Evolutionary conservation across 1,140 invertebrate species (phyloP).

Genomic region (Teleogryllus occipitalis): DNA sequence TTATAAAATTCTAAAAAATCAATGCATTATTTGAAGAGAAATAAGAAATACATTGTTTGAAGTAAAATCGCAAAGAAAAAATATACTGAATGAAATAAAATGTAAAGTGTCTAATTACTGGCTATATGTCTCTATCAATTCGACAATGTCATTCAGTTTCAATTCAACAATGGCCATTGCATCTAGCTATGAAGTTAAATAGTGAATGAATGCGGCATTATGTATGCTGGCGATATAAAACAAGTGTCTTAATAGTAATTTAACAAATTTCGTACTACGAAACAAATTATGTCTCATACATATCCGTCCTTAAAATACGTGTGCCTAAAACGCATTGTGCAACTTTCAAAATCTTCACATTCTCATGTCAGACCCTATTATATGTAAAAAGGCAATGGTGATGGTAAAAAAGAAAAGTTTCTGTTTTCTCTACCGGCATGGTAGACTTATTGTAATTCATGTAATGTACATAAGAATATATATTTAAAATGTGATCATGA

Average conservation of each 20-base stretch:
- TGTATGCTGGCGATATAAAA: neutral
- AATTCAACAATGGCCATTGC: neutral
- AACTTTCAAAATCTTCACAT: neutral
- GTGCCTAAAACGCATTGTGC: neutral
- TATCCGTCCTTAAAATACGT: neutral
- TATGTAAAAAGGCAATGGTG: neutral
- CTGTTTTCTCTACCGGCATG: neutral
- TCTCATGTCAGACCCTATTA: neutral
- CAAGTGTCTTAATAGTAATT: neutral
- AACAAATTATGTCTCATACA: neutral
- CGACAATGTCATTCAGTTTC: neutral
- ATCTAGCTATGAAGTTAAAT: too few relatives aligned
- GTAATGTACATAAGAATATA: constrained; percentile 1
- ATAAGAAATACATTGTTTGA: neutral
- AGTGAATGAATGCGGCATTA: neutral
- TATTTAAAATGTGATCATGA: neutral
- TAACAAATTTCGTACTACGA: neutral
- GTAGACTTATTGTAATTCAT: neutral
- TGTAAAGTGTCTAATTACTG: neutral
- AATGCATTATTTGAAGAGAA: neutral
- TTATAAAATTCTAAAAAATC: neutral
- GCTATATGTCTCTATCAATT: neutral
- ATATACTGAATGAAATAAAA: neutral
- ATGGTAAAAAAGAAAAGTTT: neutral
- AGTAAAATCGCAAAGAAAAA: neutral